Evolutionary conservation across 2,113 vertebrate genomes (phyloP), one percentile per base, ranked within the genome.

Genomic region (Aepyceros melampus): DNA sequence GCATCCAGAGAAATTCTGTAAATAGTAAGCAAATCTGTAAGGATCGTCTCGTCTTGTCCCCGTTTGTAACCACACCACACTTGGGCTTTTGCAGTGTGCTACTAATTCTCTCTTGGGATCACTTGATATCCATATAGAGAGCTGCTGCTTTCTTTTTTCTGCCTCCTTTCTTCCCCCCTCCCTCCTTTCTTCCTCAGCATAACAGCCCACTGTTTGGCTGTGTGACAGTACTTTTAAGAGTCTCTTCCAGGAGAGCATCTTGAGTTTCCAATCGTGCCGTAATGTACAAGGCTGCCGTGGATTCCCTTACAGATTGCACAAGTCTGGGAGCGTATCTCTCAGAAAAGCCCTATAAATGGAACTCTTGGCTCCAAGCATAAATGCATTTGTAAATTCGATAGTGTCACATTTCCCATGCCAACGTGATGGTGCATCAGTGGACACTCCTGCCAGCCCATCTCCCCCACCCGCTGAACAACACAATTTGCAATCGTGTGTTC

Each of bases 271-370:
- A 7, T 79, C 11, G 11, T 71, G 53, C 79, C 33, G 60, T 40
- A 33, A 60, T 14, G 49, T 31, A 11, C 2, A 58, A 79, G 71
- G 55, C n/a, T 55, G n/a, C n/a, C n/a, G 2, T 43, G 29, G 87
- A 83, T 89, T 83, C 76, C 53, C 85, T 87, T 89, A 62, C 74
- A 78, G 33, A 90, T 91, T 40, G 64, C 58, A 56, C 45, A 95
- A 64, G 40, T 21, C 17, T 43, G 76, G 82, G 36, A 71, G 58
- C 21, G 21, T 29, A 19, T 58, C 33, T 93, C 79, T 51, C 81
- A 95, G 84, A 84, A 27, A 53, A 97, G 25, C 45, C 51, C 49
- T 62, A 33, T 19, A 71, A 88, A 45, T 43, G 36, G 76, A 97
- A 51, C 74, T 87, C 19, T n/a, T 23, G 33, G 29, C 87, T 91